Evolutionary conservation across 2,113 vertebrate species (phyloP).

Genomic region (Peromyscus maniculatus): DNA sequence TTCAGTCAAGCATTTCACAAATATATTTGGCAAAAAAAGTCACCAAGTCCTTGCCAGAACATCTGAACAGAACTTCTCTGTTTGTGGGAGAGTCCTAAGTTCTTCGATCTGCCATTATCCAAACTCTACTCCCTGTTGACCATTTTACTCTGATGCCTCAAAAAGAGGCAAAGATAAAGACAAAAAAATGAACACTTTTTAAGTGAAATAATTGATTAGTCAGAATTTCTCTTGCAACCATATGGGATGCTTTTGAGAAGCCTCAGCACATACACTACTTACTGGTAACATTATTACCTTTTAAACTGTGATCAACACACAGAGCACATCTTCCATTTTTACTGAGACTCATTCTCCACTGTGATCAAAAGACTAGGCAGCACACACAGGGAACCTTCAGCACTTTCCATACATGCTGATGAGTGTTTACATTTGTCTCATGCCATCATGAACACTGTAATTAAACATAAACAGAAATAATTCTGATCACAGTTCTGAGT

Average conservation of each 20-base stretch:
- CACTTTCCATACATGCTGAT: slow-evolving; percentile 47
- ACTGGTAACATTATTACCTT: not conserved
- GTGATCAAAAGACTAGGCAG: slow-evolving; percentile 25
- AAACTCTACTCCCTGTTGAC: not conserved
- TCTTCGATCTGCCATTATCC: not conserved
- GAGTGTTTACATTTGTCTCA: slow-evolving; percentile 51
- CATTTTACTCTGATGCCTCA: not conserved
- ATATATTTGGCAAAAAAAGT: not conserved
- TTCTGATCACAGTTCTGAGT: slow-evolving; percentile 66
- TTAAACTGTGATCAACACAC: not conserved
- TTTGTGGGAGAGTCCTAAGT: not conserved
- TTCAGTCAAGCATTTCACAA: not conserved
- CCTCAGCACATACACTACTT: not conserved
- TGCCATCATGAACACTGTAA: slow-evolving; percentile 60
- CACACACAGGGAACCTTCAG: not conserved
- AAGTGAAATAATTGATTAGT: not conserved
- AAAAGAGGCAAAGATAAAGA: not conserved
- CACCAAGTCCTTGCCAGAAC: not conserved
- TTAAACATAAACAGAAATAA: slow-evolving; percentile 71
- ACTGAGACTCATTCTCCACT: not conserved
- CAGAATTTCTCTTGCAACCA: not conserved
- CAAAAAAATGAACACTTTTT: slow-evolving; percentile 20
- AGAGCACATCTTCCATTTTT: not conserved
- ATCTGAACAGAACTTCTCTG: not conserved
- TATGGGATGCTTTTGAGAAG: not conserved